These are phyloP conservation scores for Poeciliopsis presidionis DNA, from an alignment of 2,797 vertebrate species.

Conservation along the genomic window DNA sequence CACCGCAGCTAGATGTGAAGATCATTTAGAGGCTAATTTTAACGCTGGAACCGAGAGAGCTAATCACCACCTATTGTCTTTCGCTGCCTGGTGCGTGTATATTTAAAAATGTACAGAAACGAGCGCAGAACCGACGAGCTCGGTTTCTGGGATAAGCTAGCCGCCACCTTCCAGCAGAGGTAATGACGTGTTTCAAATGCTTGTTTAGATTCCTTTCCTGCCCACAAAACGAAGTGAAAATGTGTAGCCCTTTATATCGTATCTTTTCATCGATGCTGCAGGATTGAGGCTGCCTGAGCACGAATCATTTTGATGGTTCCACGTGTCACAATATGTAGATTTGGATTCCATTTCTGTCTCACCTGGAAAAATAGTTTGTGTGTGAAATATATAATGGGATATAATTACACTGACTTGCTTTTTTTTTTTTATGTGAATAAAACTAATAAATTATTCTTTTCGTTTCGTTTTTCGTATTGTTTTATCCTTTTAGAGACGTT, in stretches of 20 bases:
- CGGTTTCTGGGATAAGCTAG: slow-evolving; percentile 36
- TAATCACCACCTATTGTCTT: slow-evolving; percentile 6
- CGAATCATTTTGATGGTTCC: slow-evolving; percentile 23
- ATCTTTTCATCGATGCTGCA: slow-evolving; percentile 20
- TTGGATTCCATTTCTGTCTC: slow-evolving; percentile 15
- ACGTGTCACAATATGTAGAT: slow-evolving; percentile 21
- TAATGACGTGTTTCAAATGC: slow-evolving; percentile 39
- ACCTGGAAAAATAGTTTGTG: not conserved
- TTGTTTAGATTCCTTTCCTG: slow-evolving; percentile 35
- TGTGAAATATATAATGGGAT: not conserved
- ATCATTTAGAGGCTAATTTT: not conserved
- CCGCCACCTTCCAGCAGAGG: slow-evolving; percentile 8
- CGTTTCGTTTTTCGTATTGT: not conserved
- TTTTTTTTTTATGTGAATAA: not conserved
- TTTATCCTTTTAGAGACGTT: not conserved
- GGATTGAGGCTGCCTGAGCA: slow-evolving; percentile 28
- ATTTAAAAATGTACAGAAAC: not conserved
- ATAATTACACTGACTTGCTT: not conserved
- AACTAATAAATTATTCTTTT: not conserved
- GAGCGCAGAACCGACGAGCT: slow-evolving; percentile 10
- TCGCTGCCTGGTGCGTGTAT: not conserved
- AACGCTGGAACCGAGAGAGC: not conserved
- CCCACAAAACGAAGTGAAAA: slow-evolving; percentile 8
- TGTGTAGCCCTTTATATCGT: slow-evolving; percentile 21
- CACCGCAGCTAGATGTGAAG: not conserved